Base-by-base conservation (phyloP, 2,888 invertebrate genomes). In the Drosophila mettleri region DNA sequence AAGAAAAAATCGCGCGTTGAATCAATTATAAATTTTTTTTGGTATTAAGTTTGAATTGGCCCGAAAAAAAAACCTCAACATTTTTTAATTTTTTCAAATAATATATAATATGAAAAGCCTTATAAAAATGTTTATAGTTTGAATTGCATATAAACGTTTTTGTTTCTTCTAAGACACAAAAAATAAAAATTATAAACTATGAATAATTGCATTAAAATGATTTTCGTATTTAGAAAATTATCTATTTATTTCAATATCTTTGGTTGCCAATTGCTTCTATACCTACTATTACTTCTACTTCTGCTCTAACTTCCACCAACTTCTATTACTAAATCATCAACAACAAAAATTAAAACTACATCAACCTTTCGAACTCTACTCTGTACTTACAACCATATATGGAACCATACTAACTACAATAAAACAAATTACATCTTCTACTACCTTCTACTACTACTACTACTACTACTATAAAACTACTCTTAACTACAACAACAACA, bases 351-450 rank as follows among this genome's bases (percentile, higher is more conserved):
- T n/a, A 24, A 78, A 63, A 78, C 48, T 71, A 67, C 77, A 53
- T 57, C 55, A 64, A 75, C 74, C 27, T 53, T 55, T 86, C 85
- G 69, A 73, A 79, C 71, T 66, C 65, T 67, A 66, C 53, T 69
- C 46, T 65, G 36, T 52, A 52, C 52, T 52, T 52, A 51, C 18
- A 78, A 83, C 78, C 68, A 80, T 75, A 68, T 89, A 83, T 84
- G 91, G 90, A 90, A 81, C 75, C 78, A 87, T 80, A 86, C 82
- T 88, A 86, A 88, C 87, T 84, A 89, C 89, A 82, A 62, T 29
- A 45, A 90, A 79, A 87, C 89, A 73, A 85, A 85, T 89, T 90
- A 88, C 91, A 89, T 89, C 90, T 87, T 88, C 90, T 90, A 88
- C 90, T 74, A 89, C 74, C 79, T 74, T 79, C 89, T 76, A 86